These are phyloP conservation scores for Acromyrmex charruanus DNA, from an alignment of 1,140 invertebrate species.

Conservation along the genomic window DNA sequence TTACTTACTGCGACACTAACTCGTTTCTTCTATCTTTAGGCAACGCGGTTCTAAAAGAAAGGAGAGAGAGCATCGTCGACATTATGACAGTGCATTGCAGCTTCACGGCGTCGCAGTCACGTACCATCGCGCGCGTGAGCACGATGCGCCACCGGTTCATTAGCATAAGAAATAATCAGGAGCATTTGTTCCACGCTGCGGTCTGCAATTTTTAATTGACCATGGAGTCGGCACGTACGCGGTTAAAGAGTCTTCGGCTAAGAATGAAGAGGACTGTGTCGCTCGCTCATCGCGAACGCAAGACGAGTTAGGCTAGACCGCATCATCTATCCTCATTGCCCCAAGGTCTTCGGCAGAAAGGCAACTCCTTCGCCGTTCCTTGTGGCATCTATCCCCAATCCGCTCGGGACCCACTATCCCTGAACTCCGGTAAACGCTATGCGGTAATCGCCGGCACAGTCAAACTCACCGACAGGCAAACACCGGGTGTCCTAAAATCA, in stretches of 20 bases:
- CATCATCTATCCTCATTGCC: constrained; percentile 55
- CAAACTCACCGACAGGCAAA: background rate
- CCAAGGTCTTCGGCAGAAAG: background rate
- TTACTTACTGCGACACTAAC: background rate
- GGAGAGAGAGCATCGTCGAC: background rate
- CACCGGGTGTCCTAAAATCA: constrained; percentile 19
- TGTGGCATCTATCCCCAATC: background rate
- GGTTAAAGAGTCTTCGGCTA: background rate
- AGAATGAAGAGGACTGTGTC: background rate
- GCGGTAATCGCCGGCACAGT: constrained; percentile 27
- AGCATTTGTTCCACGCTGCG: background rate
- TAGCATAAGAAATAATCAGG: constrained; percentile 62
- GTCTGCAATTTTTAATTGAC: constrained; percentile 48
- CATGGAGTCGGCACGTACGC: constrained; percentile 22
- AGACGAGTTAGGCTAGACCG: background rate
- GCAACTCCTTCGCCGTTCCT: constrained; percentile 14
- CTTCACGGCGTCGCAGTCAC: background rate
- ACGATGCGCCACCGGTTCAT: constrained; percentile 1
- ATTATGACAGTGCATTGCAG: constrained; percentile 2
- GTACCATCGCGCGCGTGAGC: constrained; percentile 6
- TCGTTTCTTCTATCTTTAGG: background rate
- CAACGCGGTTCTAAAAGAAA: background rate
- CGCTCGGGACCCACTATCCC: constrained; percentile 46
- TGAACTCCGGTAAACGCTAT: constrained; percentile 10
- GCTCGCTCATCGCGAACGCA: background rate